Evolutionary conservation across 2,113 vertebrate species (phyloP).

Genomic region (Tetrao urogallus): DNA sequence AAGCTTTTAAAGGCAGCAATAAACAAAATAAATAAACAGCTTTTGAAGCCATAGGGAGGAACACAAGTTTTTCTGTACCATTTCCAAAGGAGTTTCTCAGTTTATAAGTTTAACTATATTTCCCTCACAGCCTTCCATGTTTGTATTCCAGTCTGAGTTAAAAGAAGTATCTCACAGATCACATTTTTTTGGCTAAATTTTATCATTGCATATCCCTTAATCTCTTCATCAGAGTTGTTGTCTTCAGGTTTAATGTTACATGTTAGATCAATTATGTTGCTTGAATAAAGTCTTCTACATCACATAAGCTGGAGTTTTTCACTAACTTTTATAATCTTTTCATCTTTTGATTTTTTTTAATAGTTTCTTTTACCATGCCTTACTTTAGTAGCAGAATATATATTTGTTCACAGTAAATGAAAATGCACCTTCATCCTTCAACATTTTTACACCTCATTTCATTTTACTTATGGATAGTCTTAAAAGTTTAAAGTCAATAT

Average conservation of each 20-base stretch:
- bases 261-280: neutral
- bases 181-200: neutral
- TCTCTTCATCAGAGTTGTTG: neutral
- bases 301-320: neutral
- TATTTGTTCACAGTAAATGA: neutral
- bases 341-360: neutral
- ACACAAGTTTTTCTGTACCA: neutral
- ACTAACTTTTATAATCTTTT: neutral
- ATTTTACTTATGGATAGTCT: neutral
- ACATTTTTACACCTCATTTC: neutral
- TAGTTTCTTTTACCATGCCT: neutral
- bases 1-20: neutral
- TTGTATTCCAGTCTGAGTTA: neutral
- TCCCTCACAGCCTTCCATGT: neutral
- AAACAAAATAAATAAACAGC: conserved; percentile 10
- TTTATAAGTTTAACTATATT: neutral
- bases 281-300: neutral
- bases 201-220: neutral
- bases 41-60: neutral
- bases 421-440: neutral
- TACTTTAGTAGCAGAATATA: neutral
- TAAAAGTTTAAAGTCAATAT: neutral
- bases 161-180: neutral
- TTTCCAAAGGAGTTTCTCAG: neutral
- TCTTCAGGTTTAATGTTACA: neutral